These are phyloP conservation scores for Montipora foliosa DNA, from an alignment of 64 coral and sea anemone species.

Conservation along the genomic window DNA sequence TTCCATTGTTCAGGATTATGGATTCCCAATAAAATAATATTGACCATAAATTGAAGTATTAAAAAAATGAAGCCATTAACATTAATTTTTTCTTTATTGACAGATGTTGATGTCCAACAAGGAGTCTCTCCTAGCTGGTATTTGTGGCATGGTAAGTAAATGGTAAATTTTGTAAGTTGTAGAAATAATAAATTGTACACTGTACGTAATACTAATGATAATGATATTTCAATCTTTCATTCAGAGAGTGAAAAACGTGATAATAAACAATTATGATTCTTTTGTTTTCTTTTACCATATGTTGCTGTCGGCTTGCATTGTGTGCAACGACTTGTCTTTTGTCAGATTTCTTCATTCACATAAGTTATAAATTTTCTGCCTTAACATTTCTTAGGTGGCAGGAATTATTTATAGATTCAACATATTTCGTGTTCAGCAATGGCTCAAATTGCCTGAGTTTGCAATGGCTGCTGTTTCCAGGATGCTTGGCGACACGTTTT, in stretches of 20 bases:
- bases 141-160: conserved; percentile 73
- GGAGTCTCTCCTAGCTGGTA: conserved; percentile 64
- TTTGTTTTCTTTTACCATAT: neutral
- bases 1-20: too few species aligned
- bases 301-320: too few species aligned
- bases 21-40: too few species aligned
- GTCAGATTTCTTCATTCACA: too few species aligned
- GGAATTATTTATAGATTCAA: conserved; percentile 68
- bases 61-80: neutral
- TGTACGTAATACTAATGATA: too few species aligned
- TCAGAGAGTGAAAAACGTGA: neutral
- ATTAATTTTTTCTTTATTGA: neutral
- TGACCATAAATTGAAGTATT: too few species aligned
- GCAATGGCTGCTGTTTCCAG: conserved; percentile 11
- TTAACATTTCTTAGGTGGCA: conserved; percentile 13
- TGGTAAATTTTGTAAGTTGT: too few species aligned
- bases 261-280: neutral
- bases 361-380: too few species aligned
- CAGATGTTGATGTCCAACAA: conserved; percentile 62
- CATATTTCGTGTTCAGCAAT: conserved; percentile 57
- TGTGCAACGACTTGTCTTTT: too few species aligned
- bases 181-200: too few species aligned
- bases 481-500: conserved; percentile 62
- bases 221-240: neutral
- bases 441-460: conserved; percentile 54